phyloP scores from a whole-genome alignment of 2,888 invertebrate genomes.

The Frankliniella intonsa region DNA sequence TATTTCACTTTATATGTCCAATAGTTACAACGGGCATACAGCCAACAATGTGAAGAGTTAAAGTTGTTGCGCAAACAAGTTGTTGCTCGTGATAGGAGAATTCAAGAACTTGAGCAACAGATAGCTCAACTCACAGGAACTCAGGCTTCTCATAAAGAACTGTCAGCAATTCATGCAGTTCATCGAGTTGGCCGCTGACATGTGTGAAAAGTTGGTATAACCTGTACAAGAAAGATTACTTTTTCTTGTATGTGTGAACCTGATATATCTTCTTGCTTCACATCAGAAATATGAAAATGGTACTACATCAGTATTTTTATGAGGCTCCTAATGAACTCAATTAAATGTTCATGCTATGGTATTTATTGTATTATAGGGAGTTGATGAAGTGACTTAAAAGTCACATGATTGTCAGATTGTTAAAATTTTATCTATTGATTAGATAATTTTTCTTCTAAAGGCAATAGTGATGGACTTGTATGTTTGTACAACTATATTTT shows the following conservation, averaged over 20 bases:
- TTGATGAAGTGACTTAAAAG: not conserved
- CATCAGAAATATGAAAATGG: not conserved
- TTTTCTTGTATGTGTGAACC: not conserved
- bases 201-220: not conserved
- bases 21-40: constrained; percentile 69
- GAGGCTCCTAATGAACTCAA: not conserved
- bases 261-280: not conserved
- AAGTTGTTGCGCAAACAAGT: constrained; percentile 71
- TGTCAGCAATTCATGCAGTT: not conserved
- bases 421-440: too few relatives aligned
- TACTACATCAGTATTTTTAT: not conserved
- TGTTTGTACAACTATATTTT: too few relatives aligned
- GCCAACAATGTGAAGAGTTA: constrained; percentile 73
- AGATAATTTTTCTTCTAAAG: too few relatives aligned
- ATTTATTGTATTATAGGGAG: not conserved
- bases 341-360: not conserved
- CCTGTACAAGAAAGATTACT: not conserved
- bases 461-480: too few relatives aligned
- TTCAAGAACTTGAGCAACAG: constrained; percentile 75
- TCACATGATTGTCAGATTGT: too few relatives aligned
- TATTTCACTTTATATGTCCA: constrained; percentile 5
- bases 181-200: not conserved
- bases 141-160: constrained; percentile 1
- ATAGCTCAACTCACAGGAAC: constrained; percentile 51
- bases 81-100: constrained; percentile 69